Evolutionary conservation across 2,113 vertebrate species (phyloP).

Genomic region (Poecile atricapillus): DNA sequence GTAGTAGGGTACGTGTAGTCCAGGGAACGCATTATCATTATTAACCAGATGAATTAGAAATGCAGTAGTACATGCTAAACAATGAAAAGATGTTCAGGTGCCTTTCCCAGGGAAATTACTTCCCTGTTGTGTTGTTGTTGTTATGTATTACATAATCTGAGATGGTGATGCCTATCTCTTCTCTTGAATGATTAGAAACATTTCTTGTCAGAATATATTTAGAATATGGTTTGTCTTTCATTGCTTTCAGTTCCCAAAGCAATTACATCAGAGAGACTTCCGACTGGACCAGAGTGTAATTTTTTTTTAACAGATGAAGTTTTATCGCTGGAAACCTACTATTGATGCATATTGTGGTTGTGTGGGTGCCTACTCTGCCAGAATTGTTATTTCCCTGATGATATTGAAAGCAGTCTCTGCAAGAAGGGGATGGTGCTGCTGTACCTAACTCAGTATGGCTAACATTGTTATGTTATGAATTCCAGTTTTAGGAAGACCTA

Average conservation of each 20-base stretch:
- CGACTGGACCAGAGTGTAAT: neutral
- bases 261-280: neutral
- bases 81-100: neutral
- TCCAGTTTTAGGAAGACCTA: neutral
- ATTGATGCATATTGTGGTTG: neutral
- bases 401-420: neutral
- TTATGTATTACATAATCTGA: neutral
- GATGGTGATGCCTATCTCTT: slow-evolving; percentile 11
- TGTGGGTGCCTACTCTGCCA: neutral
- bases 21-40: slow-evolving; percentile 9
- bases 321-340: neutral
- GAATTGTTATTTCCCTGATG: neutral
- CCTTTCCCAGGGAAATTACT: slow-evolving; percentile 28
- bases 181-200: slow-evolving; percentile 2
- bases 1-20: neutral
- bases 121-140: neutral
- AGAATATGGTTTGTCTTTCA: neutral
- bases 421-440: neutral
- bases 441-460: neutral
- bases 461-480: neutral
- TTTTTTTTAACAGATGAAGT: neutral
- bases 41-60: neutral
- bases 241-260: slow-evolving; percentile 8
- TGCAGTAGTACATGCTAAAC: neutral
- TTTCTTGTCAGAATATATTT: slow-evolving; percentile 29